Percentiles rank a stretch among this genome's conserved stretches.
These are phyloP conservation scores for Rhingia rostrata DNA, from an alignment of 2,888 invertebrate species.

Conservation along the genomic window DNA sequence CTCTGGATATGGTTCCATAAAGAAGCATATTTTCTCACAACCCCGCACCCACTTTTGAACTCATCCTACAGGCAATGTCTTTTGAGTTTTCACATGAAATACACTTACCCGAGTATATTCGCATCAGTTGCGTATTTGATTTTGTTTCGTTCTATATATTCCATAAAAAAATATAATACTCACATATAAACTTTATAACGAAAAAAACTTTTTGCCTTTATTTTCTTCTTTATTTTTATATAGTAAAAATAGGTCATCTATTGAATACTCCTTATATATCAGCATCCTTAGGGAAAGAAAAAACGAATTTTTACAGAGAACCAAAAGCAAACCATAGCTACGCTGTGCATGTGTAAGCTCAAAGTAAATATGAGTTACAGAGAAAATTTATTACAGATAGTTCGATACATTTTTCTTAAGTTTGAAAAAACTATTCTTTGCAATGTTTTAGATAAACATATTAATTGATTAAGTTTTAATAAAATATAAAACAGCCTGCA, in stretches of 20 bases:
- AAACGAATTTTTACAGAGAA: no score
- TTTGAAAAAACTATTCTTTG: no score
- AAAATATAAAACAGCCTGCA: no score
- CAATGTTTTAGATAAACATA: no score
- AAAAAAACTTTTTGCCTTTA: constrained; percentile 55
- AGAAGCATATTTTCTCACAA: no score
- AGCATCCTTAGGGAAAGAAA: neutral
- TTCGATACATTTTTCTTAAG: no score
- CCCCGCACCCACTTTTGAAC: no score
- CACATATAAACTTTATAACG: constrained; percentile 50
- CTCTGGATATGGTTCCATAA: no score
- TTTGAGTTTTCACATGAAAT: no score
- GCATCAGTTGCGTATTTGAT: constrained; percentile 43
- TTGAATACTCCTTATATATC: constrained; percentile 25
- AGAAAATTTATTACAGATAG: neutral
- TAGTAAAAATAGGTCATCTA: constrained; percentile 48
- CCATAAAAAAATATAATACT: constrained; percentile 11
- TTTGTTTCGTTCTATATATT: constrained; percentile 10
- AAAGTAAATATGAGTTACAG: neutral
- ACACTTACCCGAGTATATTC: no score
- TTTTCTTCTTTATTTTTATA: constrained; percentile 27
- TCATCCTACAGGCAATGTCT: no score
- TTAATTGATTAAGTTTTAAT: no score
- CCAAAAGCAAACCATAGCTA: neutral
- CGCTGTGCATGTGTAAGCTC: neutral